phyloP scores from a whole-genome alignment of 2,113 vertebrate species.

The Oryctolagus cuniculus region DNA sequence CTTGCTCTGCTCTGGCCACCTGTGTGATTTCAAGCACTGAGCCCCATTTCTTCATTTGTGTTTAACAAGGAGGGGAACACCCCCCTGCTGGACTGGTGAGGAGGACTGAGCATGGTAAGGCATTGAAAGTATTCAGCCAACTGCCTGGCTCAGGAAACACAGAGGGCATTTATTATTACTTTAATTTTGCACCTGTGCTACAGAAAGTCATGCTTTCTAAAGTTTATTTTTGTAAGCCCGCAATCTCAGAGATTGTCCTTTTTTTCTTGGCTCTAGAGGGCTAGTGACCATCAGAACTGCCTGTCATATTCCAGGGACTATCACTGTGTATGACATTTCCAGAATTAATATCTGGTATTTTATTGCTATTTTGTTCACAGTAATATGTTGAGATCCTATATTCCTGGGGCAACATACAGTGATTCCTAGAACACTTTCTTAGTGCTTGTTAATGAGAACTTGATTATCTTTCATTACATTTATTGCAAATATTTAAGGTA shows the following conservation, averaged over 20 bases:
- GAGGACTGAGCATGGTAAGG: neutral
- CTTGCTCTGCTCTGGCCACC: neutral
- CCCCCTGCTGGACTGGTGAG: neutral
- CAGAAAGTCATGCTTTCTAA: neutral
- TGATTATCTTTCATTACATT: neutral
- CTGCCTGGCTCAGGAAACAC: neutral
- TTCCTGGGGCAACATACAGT: neutral
- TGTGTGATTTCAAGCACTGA: neutral
- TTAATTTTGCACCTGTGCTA: slow-evolving; percentile 56
- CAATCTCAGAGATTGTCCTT: neutral
- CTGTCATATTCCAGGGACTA: neutral
- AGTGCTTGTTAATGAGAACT: neutral
- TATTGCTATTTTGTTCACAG: neutral
- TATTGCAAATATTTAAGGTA: neutral
- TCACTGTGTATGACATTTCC: neutral
- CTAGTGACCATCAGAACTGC: neutral
- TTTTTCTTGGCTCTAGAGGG: neutral
- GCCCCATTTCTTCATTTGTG: neutral
- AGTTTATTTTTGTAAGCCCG: slow-evolving; percentile 53
- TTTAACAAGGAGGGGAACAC: neutral
- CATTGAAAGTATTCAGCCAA: neutral
- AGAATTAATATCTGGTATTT: neutral
- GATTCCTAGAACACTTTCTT: neutral
- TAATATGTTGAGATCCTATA: neutral
- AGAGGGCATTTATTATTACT: slow-evolving; percentile 19